phyloP scores from a whole-genome alignment of 2,113 vertebrate species.

The Rissa tridactyla region DNA sequence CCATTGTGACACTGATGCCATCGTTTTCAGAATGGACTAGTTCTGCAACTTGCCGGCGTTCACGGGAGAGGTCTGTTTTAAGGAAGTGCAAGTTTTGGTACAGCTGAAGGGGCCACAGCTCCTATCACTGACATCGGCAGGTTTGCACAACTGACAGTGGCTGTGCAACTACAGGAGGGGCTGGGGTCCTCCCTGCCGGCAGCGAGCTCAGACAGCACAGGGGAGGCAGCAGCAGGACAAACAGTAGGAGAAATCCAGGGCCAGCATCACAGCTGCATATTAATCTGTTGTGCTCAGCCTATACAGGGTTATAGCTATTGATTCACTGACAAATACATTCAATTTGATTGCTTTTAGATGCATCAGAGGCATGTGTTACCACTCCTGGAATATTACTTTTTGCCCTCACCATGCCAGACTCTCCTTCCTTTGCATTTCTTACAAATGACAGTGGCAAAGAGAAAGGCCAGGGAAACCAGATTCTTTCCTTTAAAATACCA shows the following conservation, averaged over 20 bases:
- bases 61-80: background rate
- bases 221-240: background rate
- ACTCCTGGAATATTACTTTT: background rate
- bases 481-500: background rate
- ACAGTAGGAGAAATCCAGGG: background rate
- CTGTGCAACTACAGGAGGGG: background rate
- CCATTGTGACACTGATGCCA: background rate
- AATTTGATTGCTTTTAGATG: background rate
- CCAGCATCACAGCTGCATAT: background rate
- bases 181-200: background rate
- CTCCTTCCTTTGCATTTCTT: background rate
- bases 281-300: background rate
- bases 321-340: background rate
- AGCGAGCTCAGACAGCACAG: background rate
- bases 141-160: rapidly evolving
- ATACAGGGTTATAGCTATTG: background rate
- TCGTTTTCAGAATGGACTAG: background rate
- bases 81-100: background rate
- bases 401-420: background rate
- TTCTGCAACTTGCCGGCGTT: background rate
- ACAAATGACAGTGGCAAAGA: background rate
- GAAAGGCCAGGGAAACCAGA: background rate
- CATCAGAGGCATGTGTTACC: background rate
- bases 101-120: background rate
- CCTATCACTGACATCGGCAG: rapidly evolving